Percentiles rank a stretch among this genome's conserved stretches.
These are phyloP conservation scores for Loris lydekkerianus DNA, from an alignment of 2,797 vertebrate genomes.

Conservation along the genomic window DNA sequence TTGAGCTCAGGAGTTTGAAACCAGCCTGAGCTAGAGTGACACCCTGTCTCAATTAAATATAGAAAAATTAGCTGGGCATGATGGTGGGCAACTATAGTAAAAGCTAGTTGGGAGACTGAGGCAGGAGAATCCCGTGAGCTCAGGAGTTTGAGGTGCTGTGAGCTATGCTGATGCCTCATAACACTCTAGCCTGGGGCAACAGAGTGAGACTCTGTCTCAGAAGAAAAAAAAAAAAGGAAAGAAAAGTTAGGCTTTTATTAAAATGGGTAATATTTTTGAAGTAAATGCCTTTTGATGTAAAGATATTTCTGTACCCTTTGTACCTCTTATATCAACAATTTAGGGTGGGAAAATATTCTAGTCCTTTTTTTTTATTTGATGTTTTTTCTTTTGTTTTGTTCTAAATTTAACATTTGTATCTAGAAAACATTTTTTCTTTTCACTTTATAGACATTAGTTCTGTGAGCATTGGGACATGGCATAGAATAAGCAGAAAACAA, in stretches of 20 bases:
- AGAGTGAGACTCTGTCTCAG: too few species aligned
- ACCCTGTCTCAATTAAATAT: too few species aligned
- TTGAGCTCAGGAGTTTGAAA: too few species aligned
- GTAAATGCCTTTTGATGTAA: slow-evolving; percentile 1
- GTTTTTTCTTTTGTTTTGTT: slow-evolving; percentile 4
- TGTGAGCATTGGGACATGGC: not conserved
- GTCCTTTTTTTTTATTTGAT: not conserved
- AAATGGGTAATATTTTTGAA: slow-evolving; percentile 50
- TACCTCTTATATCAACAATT: slow-evolving; percentile 2
- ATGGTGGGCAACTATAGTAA: too few species aligned
- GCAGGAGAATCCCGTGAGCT: too few species aligned
- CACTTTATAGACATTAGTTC: not conserved
- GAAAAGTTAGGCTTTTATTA: not conserved
- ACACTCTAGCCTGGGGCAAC: too few species aligned
- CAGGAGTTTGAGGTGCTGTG: too few species aligned
- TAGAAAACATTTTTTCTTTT: slow-evolving; percentile 10
- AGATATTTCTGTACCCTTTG: slow-evolving; percentile 54
- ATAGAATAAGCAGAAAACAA: not conserved
- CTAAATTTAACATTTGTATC: slow-evolving; percentile 55
- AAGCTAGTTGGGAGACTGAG: too few species aligned
- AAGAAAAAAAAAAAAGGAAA: too few species aligned
- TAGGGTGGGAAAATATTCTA: slow-evolving; percentile 12
- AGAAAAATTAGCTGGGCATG: too few species aligned
- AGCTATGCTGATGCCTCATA: too few species aligned
- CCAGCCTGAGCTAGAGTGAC: too few species aligned